Conservation (phyloP, 2,888 invertebrate species). For the Hemaris fuciformis region DNA sequence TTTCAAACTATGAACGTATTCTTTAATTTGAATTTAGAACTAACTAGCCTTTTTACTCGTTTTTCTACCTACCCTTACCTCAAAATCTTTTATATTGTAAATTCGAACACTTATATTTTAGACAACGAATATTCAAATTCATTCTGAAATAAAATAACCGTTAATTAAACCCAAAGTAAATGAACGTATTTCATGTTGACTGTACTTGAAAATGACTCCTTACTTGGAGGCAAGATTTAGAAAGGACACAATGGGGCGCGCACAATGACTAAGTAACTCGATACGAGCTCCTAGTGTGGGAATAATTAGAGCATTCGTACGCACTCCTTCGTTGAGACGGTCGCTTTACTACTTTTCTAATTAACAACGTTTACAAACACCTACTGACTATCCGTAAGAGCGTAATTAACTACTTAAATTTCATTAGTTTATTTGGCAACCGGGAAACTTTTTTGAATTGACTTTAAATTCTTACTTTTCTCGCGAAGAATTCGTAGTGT, state of each 20-base stretch:
- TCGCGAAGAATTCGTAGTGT: too few relatives aligned
- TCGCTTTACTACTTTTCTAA: neutral
- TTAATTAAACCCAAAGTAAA: neutral
- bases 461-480: too few relatives aligned
- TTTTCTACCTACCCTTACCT: too few relatives aligned
- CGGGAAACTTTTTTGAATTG: neutral
- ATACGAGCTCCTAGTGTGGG: conserved; percentile 51
- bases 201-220: conserved; percentile 65
- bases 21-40: too few relatives aligned
- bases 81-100: too few relatives aligned
- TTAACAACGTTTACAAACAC: neutral
- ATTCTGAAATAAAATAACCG: too few relatives aligned
- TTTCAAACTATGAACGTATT: too few relatives aligned
- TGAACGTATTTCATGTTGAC: conserved; percentile 19
- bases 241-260: conserved; percentile 51
- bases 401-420: neutral
- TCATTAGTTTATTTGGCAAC: neutral
- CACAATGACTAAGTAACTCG: conserved; percentile 60
- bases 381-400: too few relatives aligned
- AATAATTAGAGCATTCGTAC: conserved; percentile 59
- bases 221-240: conserved; percentile 68
- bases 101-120: too few relatives aligned
- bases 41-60: too few relatives aligned
- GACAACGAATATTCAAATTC: too few relatives aligned
- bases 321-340: conserved; percentile 9